Evolutionary conservation across 2,888 invertebrate species (phyloP).

Genomic region (Morpho deidamia): DNA sequence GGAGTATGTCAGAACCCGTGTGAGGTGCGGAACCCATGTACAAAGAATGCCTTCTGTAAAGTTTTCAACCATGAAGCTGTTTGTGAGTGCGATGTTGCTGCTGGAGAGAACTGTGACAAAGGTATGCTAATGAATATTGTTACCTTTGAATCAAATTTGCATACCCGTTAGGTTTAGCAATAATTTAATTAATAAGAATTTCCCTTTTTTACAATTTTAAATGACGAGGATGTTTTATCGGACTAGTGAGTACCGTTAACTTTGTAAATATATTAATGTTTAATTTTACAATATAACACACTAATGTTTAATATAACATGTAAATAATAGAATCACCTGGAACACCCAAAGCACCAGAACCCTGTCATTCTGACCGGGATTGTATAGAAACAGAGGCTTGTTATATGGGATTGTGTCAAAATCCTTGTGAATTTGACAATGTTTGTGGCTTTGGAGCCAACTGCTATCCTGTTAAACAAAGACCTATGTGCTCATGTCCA

Average conservation of each 20-base stretch:
- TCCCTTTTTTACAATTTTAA: not conserved
- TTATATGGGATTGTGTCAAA: constrained; percentile 88
- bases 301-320: constrained; percentile 57
- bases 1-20: constrained; percentile 83
- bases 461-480: constrained; percentile 89
- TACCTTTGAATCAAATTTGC: constrained; percentile 28
- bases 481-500: constrained; percentile 89
- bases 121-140: constrained; percentile 71
- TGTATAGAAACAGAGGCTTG: constrained; percentile 91
- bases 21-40: constrained; percentile 72
- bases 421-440: constrained; percentile 90
- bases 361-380: constrained; percentile 90
- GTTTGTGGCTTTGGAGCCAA: constrained; percentile 86
- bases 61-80: constrained; percentile 80
- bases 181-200: not conserved
- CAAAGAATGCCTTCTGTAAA: constrained; percentile 79
- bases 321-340: constrained; percentile 83
- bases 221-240: constrained; percentile 55
- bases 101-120: constrained; percentile 79
- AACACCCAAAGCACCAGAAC: constrained; percentile 84
- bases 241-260: constrained; percentile 53
- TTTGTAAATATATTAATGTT: constrained; percentile 26
- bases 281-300: constrained; percentile 41
- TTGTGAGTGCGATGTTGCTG: constrained; percentile 80
- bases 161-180: not conserved